phyloP scores from a whole-genome alignment of 1,140 invertebrate species.

The Phenacoccus solenopsis region DNA sequence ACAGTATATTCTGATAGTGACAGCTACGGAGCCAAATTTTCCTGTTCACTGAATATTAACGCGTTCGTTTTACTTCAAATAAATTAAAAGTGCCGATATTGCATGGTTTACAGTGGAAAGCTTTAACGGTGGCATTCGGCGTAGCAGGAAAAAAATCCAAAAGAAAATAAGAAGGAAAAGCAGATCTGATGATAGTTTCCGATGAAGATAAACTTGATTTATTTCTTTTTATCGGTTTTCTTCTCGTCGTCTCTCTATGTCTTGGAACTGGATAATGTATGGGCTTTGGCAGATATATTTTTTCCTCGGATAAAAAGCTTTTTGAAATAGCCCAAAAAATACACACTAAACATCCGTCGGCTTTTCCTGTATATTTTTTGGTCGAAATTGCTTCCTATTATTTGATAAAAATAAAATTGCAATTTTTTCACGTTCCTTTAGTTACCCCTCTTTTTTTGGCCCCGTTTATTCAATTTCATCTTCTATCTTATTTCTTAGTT shows the following conservation, averaged over 20 bases:
- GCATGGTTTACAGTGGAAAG: neutral
- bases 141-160: neutral
- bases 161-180: constrained; percentile 6
- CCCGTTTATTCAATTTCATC: too few species aligned
- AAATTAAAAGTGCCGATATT: constrained; percentile 17
- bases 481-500: too few species aligned
- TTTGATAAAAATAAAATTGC: neutral
- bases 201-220: constrained; percentile 15
- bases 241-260: too few species aligned
- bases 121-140: too few species aligned
- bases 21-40: constrained; percentile 12
- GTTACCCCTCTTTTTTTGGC: too few species aligned
- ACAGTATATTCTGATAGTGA: constrained; percentile 7
- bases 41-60: constrained; percentile 12
- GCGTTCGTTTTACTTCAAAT: constrained; percentile 4
- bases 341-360: neutral
- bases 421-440: too few species aligned
- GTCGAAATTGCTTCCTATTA: neutral
- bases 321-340: neutral
- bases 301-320: too few species aligned
- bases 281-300: too few species aligned
- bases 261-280: too few species aligned
- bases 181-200: constrained; percentile 12
- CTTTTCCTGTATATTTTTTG: neutral
- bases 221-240: constrained; percentile 15